Evolutionary conservation across 1,140 invertebrate species (phyloP).

Genomic region (Lepidostoma basale): DNA sequence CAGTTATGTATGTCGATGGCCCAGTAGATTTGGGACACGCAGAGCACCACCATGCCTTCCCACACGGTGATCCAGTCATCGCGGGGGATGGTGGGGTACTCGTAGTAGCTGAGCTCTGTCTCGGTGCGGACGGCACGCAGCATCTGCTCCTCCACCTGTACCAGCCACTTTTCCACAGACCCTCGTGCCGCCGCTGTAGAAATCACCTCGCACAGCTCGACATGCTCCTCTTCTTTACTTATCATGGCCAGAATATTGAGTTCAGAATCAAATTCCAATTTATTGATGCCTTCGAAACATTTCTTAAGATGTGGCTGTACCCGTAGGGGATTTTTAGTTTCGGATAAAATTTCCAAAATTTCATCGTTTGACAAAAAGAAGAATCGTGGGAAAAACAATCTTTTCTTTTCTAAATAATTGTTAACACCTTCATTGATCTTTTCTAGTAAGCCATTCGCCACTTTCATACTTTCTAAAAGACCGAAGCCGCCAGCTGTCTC

Average conservation of each 20-base stretch:
- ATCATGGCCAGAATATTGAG: slow-evolving; percentile 85
- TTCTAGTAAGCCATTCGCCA: slow-evolving; percentile 77
- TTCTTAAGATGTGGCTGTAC: slow-evolving; percentile 93
- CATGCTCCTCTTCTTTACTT: slow-evolving; percentile 83
- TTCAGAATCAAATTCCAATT: slow-evolving; percentile 74
- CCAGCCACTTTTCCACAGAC: slow-evolving; percentile 92
- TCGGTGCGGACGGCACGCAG: slow-evolving; percentile 73
- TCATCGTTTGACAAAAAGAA: slow-evolving; percentile 96
- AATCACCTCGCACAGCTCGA: slow-evolving; percentile 72
- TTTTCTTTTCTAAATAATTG: slow-evolving; percentile 90
- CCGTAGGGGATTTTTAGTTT: slow-evolving; percentile 85
- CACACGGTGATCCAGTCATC: slow-evolving; percentile 80
- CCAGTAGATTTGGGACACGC: slow-evolving; percentile 90
- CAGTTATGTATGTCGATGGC: slow-evolving; percentile 77
- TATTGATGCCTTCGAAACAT: slow-evolving; percentile 84
- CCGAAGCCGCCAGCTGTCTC: slow-evolving; percentile 73
- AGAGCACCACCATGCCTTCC: slow-evolving; percentile 89
- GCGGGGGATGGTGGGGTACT: slow-evolving; percentile 70
- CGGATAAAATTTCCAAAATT: slow-evolving; percentile 92
- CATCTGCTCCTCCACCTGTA: slow-evolving; percentile 88
- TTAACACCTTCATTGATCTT: slow-evolving; percentile 86
- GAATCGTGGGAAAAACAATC: slow-evolving; percentile 89
- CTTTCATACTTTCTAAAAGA: slow-evolving; percentile 76
- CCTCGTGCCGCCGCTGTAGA: slow-evolving; percentile 81
- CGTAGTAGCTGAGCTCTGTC: slow-evolving; percentile 72